Conservation (phyloP, 64 coral and sea anemone genomes). For the Cladopsammia gracilis region DNA sequence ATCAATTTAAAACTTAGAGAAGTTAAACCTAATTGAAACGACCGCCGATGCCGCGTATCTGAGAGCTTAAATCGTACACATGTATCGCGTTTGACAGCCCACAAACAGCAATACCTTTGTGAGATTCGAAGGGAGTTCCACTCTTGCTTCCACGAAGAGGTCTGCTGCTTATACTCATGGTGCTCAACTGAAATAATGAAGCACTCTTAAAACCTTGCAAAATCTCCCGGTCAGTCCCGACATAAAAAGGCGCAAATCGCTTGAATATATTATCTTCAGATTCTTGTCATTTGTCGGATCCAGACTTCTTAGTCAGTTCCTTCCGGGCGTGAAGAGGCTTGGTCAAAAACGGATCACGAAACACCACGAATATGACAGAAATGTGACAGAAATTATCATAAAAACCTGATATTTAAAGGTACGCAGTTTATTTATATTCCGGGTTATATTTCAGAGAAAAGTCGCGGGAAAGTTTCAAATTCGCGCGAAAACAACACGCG, state of each 20-base stretch:
- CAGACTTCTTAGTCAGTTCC: conserved; percentile 5
- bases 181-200: background rate
- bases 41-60: no score
- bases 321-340: conserved; percentile 10
- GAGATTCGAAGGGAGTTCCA: background rate
- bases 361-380: background rate
- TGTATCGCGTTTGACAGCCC: background rate
- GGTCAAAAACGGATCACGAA: background rate
- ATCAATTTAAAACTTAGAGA: background rate
- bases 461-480: background rate
- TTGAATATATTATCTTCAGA: conserved; percentile 10
- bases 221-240: background rate
- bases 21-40: background rate
- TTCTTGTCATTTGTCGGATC: background rate
- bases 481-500: conserved; percentile 5
- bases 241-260: background rate
- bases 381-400: background rate
- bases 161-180: conserved; percentile 11
- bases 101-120: conserved; percentile 22
- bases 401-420: background rate
- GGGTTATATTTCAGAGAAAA: no score
- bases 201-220: background rate
- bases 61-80: background rate
- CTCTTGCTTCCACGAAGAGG: background rate
- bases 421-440: background rate